Evolutionary conservation across 2,113 vertebrate genomes (phyloP).

Genomic region (Haemorhous mexicanus): DNA sequence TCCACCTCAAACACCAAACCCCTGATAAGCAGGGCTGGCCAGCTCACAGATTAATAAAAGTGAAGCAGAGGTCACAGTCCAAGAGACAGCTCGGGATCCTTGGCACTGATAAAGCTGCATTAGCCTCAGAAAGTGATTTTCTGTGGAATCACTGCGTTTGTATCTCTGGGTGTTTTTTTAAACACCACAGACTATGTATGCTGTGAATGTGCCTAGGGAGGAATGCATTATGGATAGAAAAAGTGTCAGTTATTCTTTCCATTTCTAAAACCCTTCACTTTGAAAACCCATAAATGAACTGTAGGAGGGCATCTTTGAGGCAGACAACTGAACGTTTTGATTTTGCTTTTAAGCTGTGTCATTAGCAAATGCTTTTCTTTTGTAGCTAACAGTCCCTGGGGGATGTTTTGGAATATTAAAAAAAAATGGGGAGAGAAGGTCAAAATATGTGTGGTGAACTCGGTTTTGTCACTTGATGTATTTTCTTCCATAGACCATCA

Average conservation of each 20-base stretch:
- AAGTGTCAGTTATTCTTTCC: conserved; percentile 58
- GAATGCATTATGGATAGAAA: conserved; percentile 48
- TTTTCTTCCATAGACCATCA: background rate
- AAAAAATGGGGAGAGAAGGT: background rate
- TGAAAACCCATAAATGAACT: conserved; percentile 45
- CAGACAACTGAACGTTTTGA: conserved; percentile 21
- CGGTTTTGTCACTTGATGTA: background rate
- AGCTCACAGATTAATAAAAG: conserved; percentile 19
- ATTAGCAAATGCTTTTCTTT: conserved; percentile 54
- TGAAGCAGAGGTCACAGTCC: background rate
- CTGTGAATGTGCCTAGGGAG: conserved; percentile 26
- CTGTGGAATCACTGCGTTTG: background rate
- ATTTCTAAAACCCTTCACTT: conserved; percentile 49
- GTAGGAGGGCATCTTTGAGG: conserved; percentile 24
- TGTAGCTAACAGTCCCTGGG: background rate
- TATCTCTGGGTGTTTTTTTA: background rate
- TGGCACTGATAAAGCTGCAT: background rate
- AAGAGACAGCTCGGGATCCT: background rate
- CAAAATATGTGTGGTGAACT: background rate
- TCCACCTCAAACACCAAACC: background rate
- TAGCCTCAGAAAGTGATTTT: conserved; percentile 3
- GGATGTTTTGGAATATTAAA: background rate
- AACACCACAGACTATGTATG: background rate
- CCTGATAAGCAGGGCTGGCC: background rate
- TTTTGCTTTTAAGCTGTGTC: conserved; percentile 41